Evolutionary conservation across 2,888 invertebrate genomes (phyloP).

Genomic region (Cantharis rustica): DNA sequence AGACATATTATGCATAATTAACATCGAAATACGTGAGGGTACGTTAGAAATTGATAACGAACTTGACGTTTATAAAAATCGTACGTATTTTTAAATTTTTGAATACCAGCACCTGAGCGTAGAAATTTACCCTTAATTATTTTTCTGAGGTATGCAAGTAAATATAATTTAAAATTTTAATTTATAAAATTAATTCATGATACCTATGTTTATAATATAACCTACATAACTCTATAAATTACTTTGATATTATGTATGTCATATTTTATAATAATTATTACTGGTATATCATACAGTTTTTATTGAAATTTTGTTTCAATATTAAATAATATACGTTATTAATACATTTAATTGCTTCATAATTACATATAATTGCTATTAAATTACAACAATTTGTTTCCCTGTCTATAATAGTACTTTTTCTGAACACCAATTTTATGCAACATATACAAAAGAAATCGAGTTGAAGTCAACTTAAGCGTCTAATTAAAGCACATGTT

Average conservation of each 20-base stretch:
- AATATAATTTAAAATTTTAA: neutral
- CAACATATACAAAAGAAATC: neutral
- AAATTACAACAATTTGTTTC: neutral
- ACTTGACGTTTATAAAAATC: conserved; percentile 17
- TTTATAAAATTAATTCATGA: neutral
- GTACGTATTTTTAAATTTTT: neutral
- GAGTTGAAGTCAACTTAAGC: neutral
- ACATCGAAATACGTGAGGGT: neutral
- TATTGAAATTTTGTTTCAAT: neutral
- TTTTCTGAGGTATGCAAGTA: neutral
- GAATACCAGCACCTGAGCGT: neutral
- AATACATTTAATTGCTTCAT: neutral
- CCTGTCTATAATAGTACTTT: neutral
- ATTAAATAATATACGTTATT: neutral
- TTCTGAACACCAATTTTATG: neutral
- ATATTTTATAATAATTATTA: neutral
- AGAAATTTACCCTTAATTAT: neutral
- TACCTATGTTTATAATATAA: neutral
- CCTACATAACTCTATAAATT: neutral
- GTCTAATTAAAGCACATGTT: neutral
- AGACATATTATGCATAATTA: neutral
- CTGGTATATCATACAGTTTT: neutral
- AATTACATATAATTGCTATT: neutral
- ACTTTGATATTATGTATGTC: neutral
- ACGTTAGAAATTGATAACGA: conserved; percentile 18